A percentile compares a stretch with the other conserved stretches of the same genome.
Evolutionary conservation across 2,888 invertebrate species (phyloP).

Genomic region (Meghimatium bilineatum): DNA sequence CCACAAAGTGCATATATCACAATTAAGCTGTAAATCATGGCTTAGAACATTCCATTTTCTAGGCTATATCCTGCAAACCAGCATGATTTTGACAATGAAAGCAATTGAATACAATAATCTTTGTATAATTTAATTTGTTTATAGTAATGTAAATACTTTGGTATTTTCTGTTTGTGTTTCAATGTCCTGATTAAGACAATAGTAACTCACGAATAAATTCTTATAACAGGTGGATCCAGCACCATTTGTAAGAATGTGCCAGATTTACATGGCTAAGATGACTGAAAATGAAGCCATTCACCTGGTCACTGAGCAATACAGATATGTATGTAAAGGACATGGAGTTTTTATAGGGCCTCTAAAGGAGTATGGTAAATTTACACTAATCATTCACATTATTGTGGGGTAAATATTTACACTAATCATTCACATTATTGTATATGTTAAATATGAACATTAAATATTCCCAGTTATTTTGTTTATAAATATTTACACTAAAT

Average conservation of each 20-base stretch:
- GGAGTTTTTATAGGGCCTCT: constrained; percentile 83
- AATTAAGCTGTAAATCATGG: too few relatives aligned
- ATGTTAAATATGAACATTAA: not conserved
- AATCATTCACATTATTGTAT: not conserved
- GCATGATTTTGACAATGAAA: too few relatives aligned
- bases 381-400: not conserved
- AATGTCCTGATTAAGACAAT: not conserved
- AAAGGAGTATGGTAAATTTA: constrained; percentile 80
- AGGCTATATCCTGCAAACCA: too few relatives aligned
- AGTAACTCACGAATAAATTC: not conserved
- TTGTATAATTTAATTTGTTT: too few relatives aligned
- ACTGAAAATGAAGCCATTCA: constrained; percentile 80
- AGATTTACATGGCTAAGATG: constrained; percentile 79
- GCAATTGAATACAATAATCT: too few relatives aligned
- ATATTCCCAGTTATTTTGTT: too few relatives aligned
- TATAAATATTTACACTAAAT: too few relatives aligned
- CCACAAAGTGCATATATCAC: too few relatives aligned
- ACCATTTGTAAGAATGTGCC: constrained; percentile 85
- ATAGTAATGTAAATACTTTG: too few relatives aligned
- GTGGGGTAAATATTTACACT: not conserved
- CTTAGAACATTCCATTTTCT: too few relatives aligned
- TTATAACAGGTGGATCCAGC: constrained; percentile 76
- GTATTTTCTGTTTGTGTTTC: too few relatives aligned
- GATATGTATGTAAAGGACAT: constrained; percentile 82
- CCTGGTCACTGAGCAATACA: constrained; percentile 85